Evolutionary conservation across 1,140 invertebrate species (phyloP), one percentile per base, ranked within the genome.

Genomic region (Ladona fulva): DNA sequence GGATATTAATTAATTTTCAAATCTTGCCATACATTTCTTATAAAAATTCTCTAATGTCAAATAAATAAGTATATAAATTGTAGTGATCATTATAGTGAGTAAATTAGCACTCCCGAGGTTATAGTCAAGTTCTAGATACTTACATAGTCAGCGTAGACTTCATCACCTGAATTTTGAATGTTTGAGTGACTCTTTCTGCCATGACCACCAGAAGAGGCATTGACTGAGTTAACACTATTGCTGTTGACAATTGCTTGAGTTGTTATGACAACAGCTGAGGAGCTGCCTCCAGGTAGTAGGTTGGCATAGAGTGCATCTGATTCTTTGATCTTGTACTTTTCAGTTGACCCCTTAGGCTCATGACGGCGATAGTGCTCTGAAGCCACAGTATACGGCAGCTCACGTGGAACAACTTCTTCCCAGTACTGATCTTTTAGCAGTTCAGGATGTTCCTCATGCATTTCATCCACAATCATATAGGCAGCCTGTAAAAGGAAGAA

Each of bases 381-480:
- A 0, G 93, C 93, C 0, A 95, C 89, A 0, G 93, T 95, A 80
- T 95, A 95, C 0, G 95, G 95, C 79, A 97, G 84, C 82, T 95
- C 93, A 83, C 92, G 92, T 0, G 94, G 94, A 37, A 97, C 92
- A 74, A 95, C 93, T 80, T 96, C 94, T 81, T 96, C 94, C 94
- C 94, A 96, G 82, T 94, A 95, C 81, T 95, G 93, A 83, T 95
- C 94, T 79, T 93, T 93, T 7, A 95, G 84, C n/a, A 95, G 85
- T 83, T 95, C 94, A 5, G 93, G 93, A 83, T 95, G 93, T 83
- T 95, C 93, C 82, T 95, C 93, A 84, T 96, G 93, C 93, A 95
- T 95, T 84, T 95, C 93, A 82, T 95, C 94, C 0, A 95, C 94
- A 78, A 95, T 95, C 92, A 95, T 94, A 84, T 95, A 95, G 42